Evolutionary conservation across 2,797 vertebrate species (phyloP), one percentile per base, ranked within the genome.

Genomic region (Siniperca scherzeri): DNA sequence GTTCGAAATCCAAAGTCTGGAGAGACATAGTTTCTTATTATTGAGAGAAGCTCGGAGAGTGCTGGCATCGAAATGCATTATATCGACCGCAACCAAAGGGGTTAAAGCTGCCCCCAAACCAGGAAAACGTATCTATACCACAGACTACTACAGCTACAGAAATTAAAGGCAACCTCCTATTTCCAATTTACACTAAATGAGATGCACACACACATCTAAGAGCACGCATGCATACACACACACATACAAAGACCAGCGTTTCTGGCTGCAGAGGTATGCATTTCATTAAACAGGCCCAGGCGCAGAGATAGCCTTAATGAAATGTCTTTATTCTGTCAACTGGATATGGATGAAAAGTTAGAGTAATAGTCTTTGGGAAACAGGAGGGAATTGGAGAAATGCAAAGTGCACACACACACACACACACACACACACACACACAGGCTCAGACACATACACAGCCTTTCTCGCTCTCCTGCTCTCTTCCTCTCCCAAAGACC

Each of bases 331-430:
- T 86, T 93, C 84, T 88, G 83, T 87, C 86, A 87, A 76, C 76
- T 73, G 84, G 92, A 85, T 85, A 83, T 90, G 88, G 85, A 87
- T 93, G 87, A 88, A 75, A 89, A 85, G 89, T 80, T 87, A 62
- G 70, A 82, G 81, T 83, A 90, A 89, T 85, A 75, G 89, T 84
- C 70, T 88, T 81, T 81, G 56, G 75, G 74, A 87, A 83, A 77
- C 65, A 25, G 79, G 52, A 40, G 69, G 64, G 83, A 87, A 78
- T 55, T 74, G 86, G 55, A 77, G 64, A 77, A 78, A 87, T 76
- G 64, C 73, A 79, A 77, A 77, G 66, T 40, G 52, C 59, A 57
- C 59, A 22, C 52, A 25, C 66, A 80, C 59, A 64, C 48, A 79
- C 74, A 74, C 30, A 75, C 68, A 71, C 57, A 33, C 22, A 50